A percentile compares a stretch with the other conserved stretches of the same genome.
Conservation (phyloP, 2,113 vertebrate species). For the Scortum barcoo region DNA sequence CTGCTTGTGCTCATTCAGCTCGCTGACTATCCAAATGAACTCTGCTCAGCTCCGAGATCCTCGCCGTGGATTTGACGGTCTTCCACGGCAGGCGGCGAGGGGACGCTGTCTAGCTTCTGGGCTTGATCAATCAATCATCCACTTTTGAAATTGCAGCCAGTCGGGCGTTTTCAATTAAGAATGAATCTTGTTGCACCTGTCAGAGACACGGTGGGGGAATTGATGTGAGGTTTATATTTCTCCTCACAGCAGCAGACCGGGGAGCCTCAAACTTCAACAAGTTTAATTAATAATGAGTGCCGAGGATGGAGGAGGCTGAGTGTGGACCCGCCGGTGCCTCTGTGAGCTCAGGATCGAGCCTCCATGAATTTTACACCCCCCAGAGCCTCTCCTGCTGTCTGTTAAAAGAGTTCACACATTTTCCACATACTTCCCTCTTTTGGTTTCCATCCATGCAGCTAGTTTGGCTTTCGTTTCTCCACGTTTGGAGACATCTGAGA, state of each 20-base stretch:
- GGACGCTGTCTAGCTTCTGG: not conserved
- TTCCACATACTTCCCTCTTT: not conserved
- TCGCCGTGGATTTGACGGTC: not conserved
- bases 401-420: not conserved
- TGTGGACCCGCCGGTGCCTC: not conserved
- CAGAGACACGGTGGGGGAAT: constrained; percentile 14
- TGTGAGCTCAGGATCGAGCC: constrained; percentile 16
- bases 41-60: not conserved
- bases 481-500: not conserved
- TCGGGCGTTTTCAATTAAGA: constrained; percentile 40
- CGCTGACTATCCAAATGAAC: constrained; percentile 35
- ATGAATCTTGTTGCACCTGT: constrained; percentile 44
- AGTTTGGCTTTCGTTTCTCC: not conserved
- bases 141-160: constrained; percentile 38
- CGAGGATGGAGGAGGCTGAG: constrained; percentile 1
- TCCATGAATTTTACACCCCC: not conserved
- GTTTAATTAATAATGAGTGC: constrained; percentile 50
- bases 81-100: not conserved
- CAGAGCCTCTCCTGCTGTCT: not conserved
- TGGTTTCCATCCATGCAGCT: not conserved
- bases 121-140: constrained; percentile 61
- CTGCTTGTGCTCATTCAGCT: constrained; percentile 45
- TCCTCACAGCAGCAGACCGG: constrained; percentile 12
- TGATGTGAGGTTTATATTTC: constrained; percentile 46
- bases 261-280: constrained; percentile 32